A percentile compares a stretch with the other conserved stretches of the same genome.
Conservation (phyloP, 2,888 invertebrate species). For the Cyrtodaria siliqua region DNA sequence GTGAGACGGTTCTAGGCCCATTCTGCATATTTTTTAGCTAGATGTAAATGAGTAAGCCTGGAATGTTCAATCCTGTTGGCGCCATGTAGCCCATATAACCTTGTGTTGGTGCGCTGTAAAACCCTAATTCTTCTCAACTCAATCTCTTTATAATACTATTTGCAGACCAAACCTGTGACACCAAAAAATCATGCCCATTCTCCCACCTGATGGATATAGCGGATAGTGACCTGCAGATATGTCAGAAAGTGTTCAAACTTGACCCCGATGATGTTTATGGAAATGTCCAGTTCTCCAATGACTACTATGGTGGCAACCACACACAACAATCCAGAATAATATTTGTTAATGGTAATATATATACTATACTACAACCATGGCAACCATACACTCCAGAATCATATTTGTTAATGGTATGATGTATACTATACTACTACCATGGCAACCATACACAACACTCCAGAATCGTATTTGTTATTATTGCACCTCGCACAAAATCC, state of each 20-base stretch:
- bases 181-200: constrained; percentile 67
- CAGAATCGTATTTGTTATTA: constrained; percentile 75
- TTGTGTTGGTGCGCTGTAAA: too few relatives aligned
- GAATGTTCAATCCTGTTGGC: too few relatives aligned
- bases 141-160: too few relatives aligned
- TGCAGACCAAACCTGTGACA: constrained; percentile 76
- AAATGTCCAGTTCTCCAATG: constrained; percentile 70
- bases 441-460: constrained; percentile 68
- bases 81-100: too few relatives aligned
- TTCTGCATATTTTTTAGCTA: too few relatives aligned
- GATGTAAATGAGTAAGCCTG: too few relatives aligned
- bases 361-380: constrained; percentile 69
- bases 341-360: constrained; percentile 73
- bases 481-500: too few relatives aligned
- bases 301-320: constrained; percentile 74
- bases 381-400: constrained; percentile 70
- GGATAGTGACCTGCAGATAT: constrained; percentile 70
- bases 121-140: too few relatives aligned
- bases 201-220: constrained; percentile 66
- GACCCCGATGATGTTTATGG: constrained; percentile 45
- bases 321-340: constrained; percentile 73
- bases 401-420: constrained; percentile 75
- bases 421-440: constrained; percentile 67
- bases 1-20: too few relatives aligned
- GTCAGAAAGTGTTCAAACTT: constrained; percentile 67